Evolutionary conservation across 2,113 vertebrate genomes (phyloP).

Genomic region (Osmerus mordax): DNA sequence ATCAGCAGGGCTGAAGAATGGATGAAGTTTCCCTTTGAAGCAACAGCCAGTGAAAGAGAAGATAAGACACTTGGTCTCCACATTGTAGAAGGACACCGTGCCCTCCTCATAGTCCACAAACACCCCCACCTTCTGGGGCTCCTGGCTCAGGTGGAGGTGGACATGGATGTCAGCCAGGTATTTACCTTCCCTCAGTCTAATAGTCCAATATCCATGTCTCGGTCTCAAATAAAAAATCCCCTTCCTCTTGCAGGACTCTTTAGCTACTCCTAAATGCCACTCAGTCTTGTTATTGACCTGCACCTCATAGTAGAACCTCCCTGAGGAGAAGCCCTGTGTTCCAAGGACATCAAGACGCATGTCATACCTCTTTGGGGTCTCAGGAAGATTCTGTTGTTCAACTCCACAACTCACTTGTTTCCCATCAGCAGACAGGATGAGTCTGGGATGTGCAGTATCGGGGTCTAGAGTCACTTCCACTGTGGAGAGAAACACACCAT

Average conservation of each 20-base stretch:
- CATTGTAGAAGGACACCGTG: not conserved
- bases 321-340: not conserved
- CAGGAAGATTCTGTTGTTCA: not conserved
- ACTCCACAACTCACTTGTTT: not conserved
- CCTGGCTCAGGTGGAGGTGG: not conserved
- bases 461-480: not conserved
- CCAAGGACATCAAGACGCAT: not conserved
- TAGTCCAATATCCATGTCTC: not conserved
- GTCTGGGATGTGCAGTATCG: not conserved
- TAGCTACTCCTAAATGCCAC: not conserved
- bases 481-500: not conserved
- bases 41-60: not conserved
- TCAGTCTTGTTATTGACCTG: not conserved
- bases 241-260: not conserved
- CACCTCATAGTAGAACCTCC: not conserved
- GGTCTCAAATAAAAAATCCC: not conserved
- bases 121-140: constrained; percentile 2
- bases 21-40: not conserved
- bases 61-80: not conserved
- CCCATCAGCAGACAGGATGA: not conserved
- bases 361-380: not conserved
- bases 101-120: not conserved
- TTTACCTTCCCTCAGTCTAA: not conserved
- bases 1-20: not conserved
- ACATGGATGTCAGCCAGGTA: not conserved